A percentile compares a stretch with the other conserved stretches of the same genome.
Conservation (phyloP, 1,140 invertebrate species). For the Lysiphlebus fabarum region DNA sequence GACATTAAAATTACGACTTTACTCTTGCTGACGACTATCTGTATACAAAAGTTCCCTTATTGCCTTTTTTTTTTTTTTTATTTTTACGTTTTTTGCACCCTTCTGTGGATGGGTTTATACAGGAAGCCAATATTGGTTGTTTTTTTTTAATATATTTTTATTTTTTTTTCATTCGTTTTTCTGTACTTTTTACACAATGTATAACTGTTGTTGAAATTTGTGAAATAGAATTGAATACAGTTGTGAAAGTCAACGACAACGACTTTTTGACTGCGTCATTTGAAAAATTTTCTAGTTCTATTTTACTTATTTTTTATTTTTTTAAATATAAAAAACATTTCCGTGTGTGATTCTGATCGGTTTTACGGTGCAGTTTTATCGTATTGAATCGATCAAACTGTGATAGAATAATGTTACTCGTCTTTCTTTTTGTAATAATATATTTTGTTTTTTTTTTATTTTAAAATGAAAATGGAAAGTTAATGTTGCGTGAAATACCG, state of each 20-base stretch:
- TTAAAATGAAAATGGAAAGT: conserved; percentile 8
- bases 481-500: conserved; percentile 24
- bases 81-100: background rate
- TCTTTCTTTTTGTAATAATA: background rate
- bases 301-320: too few species aligned
- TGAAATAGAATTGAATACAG: background rate
- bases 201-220: too few species aligned
- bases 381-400: conserved; percentile 39
- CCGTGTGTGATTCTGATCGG: conserved; percentile 26
- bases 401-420: conserved; percentile 34
- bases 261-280: conserved; percentile 22
- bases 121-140: conserved; percentile 14
- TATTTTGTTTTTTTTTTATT: background rate
- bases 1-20: conserved; percentile 42
- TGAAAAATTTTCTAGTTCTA: conserved; percentile 13
- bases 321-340: conserved; percentile 17
- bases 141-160: background rate
- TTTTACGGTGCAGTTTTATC: conserved; percentile 40
- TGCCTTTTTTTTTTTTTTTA: background rate
- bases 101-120: background rate
- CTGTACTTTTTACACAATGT: too few species aligned
- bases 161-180: too few species aligned
- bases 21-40: conserved; percentile 18
- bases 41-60: too few species aligned
- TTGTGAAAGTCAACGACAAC: conserved; percentile 17